A percentile compares a stretch with the other conserved stretches of the same genome.
These are phyloP conservation scores for Drosophila parvula DNA, from an alignment of 1,140 invertebrate genomes.

Conservation along the genomic window DNA sequence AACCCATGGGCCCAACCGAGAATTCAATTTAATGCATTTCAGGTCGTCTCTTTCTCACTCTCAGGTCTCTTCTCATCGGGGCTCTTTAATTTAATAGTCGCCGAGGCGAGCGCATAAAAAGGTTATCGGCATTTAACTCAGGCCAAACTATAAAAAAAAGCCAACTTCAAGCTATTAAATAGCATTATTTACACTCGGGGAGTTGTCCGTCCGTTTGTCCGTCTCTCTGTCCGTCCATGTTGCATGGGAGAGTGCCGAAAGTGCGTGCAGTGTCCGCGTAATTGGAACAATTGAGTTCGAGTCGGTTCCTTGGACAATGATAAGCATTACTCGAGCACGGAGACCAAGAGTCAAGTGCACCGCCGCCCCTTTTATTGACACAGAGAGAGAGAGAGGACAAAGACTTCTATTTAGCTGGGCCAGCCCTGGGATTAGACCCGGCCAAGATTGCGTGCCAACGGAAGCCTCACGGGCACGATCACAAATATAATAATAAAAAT, in stretches of 20 bases:
- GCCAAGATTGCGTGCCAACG: conserved; percentile 61
- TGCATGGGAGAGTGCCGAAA: conserved; percentile 50
- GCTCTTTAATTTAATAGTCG: conserved; percentile 65
- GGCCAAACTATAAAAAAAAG: conserved; percentile 64
- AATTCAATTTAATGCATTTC: conserved; percentile 81
- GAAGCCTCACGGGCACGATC: conserved; percentile 32
- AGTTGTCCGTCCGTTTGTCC: conserved; percentile 4
- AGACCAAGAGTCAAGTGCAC: conserved; percentile 61
- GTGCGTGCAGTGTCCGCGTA: conserved; percentile 76
- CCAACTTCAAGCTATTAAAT: conserved; percentile 65
- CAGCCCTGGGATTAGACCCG: conserved; percentile 35
- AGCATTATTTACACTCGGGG: conserved; percentile 66
- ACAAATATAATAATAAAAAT: conserved; percentile 66
- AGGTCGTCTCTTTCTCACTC: conserved; percentile 26
- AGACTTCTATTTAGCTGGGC: not conserved
- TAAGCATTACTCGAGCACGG: conserved; percentile 47
- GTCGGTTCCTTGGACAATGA: conserved; percentile 60
- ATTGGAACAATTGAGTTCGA: conserved; percentile 70
- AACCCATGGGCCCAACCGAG: conserved; percentile 19
- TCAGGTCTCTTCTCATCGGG: conserved; percentile 16
- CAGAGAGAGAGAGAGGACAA: conserved; percentile 7
- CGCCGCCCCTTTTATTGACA: conserved; percentile 23
- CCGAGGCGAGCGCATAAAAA: conserved; percentile 70
- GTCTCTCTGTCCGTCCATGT: not conserved
- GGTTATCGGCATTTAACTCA: conserved; percentile 78